A percentile compares a stretch with the other conserved stretches of the same genome.
Evolutionary conservation across 2,888 invertebrate species (phyloP).

Genomic region (Phortica okadai): DNA sequence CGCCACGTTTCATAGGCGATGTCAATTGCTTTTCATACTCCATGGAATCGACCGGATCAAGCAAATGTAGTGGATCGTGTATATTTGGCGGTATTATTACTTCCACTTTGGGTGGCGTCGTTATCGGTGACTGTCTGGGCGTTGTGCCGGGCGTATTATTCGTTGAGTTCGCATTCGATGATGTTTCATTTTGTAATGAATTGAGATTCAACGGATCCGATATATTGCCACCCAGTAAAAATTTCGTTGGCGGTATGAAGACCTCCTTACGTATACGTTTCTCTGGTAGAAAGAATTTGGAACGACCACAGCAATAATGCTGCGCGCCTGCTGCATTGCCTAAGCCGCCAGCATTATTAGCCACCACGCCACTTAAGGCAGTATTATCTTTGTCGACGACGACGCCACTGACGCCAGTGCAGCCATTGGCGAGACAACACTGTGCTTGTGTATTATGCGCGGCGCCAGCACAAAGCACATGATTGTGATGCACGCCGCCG

Average conservation of each 20-base stretch:
- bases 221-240: conserved; percentile 93
- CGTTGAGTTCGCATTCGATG: conserved; percentile 80
- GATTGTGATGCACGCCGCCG: conserved; percentile 60
- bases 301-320: conserved; percentile 75
- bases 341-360: conserved; percentile 41
- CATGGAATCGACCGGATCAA: conserved; percentile 86
- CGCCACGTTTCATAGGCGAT: conserved; percentile 81
- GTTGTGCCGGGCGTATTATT: conserved; percentile 90
- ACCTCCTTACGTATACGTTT: conserved; percentile 85
- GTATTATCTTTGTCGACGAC: conserved; percentile 56
- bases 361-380: conserved; percentile 51
- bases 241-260: conserved; percentile 93
- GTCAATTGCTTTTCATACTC: conserved; percentile 89
- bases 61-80: conserved; percentile 92
- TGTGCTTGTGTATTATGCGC: conserved; percentile 54
- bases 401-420: conserved; percentile 50
- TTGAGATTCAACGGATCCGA: conserved; percentile 96
- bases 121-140: conserved; percentile 82
- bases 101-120: conserved; percentile 84
- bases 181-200: conserved; percentile 88
- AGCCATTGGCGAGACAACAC: conserved; percentile 65
- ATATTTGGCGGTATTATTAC: conserved; percentile 95
- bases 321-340: conserved; percentile 53
- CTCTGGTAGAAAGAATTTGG: conserved; percentile 85
- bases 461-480: conserved; percentile 67